These are phyloP conservation scores for Phenganax marumi DNA, from an alignment of 92 coral and sea anemone genomes.

Conservation along the genomic window DNA sequence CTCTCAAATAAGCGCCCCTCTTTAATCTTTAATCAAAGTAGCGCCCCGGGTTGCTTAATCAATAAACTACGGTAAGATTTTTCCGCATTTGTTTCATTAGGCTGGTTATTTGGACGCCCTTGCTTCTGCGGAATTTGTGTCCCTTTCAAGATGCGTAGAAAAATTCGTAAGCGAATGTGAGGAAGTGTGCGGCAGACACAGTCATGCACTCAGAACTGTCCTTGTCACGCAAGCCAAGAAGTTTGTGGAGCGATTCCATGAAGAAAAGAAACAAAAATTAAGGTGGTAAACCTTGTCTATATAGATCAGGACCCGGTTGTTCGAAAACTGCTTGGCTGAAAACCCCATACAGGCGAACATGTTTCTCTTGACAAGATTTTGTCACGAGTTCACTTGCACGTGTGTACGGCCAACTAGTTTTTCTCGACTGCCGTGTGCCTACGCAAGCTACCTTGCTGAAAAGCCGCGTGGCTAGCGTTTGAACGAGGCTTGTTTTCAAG, in stretches of 20 bases:
- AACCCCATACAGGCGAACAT: background rate
- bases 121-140: conserved; percentile 93
- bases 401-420: background rate
- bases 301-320: background rate
- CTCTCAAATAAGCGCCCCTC: no score
- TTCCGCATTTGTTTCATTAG: conserved; percentile 5
- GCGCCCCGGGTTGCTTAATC: no score
- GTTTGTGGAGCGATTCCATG: conserved; percentile 96
- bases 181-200: conserved; percentile 91
- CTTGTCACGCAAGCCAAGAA: conserved; percentile 91
- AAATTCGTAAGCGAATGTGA: conserved; percentile 95
- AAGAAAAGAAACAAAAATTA: conserved; percentile 88
- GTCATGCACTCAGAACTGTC: conserved; percentile 87
- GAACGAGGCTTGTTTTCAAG: no score
- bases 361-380: no score
- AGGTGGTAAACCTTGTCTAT: conserved; percentile 52
- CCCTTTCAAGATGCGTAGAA: conserved; percentile 86
- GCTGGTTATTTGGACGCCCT: conserved; percentile 92
- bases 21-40: no score
- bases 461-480: background rate
- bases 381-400: no score
- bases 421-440: background rate
- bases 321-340: background rate
- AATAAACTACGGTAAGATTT: no score
- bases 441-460: background rate